Base-by-base conservation (phyloP, 2,797 vertebrate species). In the Malacoctenus gilli region DNA sequence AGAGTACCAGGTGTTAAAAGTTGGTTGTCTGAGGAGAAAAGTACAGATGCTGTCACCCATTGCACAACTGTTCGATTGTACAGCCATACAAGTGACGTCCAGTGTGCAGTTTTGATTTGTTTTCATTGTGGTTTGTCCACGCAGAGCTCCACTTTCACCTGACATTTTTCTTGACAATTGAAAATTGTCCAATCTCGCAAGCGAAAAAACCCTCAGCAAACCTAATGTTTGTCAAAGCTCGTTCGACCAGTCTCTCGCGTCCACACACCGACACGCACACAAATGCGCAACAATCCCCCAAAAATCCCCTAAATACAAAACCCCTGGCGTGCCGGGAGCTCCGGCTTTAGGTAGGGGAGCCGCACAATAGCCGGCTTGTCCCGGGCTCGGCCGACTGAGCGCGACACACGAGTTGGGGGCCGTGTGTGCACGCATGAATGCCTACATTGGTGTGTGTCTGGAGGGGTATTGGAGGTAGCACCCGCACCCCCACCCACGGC, bases 341-440 rank as follows among this genome's bases (percentile, higher is more conserved):
- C 1, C 57, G 54, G 76, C 58, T 83, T 83, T 77, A 82, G 79
- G 73, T 82, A 59, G 53, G 69, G 78, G 37, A 65, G 32, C 51
- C 55, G 73, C 77, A 90, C 87, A 90, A 89, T 82, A 69, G 81
- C 16, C 31, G 52, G 72, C 73, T 80, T 89, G 88, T 90, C 80
- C 77, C 18, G n/a, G 35, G 59, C 58, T 48, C 8, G 14, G 48
- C 68, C 54, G 52, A 38, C 50, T 41, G 46, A 78, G 61, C 38
- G 56, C 8, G 37, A 71, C 75, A 68, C 72, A 82, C 59, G 77
- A 74, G 63, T 73, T 62, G 40, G 66, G n/a, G 66, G 51, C 62
- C 38, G 50, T 55, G 50, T 59, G 72, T 31, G 19, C 37, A 77
- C 19, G 77, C 76, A 74, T 85, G 80, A 85, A 83, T 84, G 77